Base-by-base conservation (phyloP, 1,140 invertebrate species). In the Leptonema lineaticorne region DNA sequence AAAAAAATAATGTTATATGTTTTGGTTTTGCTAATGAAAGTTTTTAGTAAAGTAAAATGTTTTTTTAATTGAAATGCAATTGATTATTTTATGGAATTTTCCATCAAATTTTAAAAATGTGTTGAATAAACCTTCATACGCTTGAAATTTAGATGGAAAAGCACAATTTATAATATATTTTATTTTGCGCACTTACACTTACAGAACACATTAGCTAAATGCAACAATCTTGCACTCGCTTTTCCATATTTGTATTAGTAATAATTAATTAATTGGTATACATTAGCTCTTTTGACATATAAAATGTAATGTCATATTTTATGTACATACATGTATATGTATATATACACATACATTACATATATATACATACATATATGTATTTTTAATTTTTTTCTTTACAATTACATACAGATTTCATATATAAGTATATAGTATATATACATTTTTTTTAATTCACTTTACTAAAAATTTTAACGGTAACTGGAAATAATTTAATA, bases 201-300 rank as follows among this genome's bases (percentile, higher is more conserved):
- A 64, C 28, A 50, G 62, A 64, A 64, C 62, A 64, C 62, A 64
- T 64, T 45, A 64, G 62, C 62, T 30, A 45, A 64, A 64, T 64
- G 62, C 62, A 64, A 64, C 62, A 30, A n/a, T 50, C 45, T 45
- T 64, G 62, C 62, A 64, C 50, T 27, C 62, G 16, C 16, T 64
- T 64, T 50, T 50, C 62, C 41, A 62, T 37, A 20, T 41, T 62
- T 59, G 5, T 33, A 33, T 59, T 37, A 16, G 3, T 41, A 67
- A n/a, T 57, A 16, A 26, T 26, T 53, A 53, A 56, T 67, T 67
- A 70, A 65, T 18, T 68, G 70, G 70, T 71, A 71, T 71, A 68
- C 70, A 71, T 58, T 58, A 71, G 16, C 41, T 62, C 24, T 22
- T n/a, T 59, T 60, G 53, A 30, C 63, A 57, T 53, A 53, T 53